Evolutionary conservation across 2,888 invertebrate species (phyloP).

Genomic region (Hydropsyche betteni): DNA sequence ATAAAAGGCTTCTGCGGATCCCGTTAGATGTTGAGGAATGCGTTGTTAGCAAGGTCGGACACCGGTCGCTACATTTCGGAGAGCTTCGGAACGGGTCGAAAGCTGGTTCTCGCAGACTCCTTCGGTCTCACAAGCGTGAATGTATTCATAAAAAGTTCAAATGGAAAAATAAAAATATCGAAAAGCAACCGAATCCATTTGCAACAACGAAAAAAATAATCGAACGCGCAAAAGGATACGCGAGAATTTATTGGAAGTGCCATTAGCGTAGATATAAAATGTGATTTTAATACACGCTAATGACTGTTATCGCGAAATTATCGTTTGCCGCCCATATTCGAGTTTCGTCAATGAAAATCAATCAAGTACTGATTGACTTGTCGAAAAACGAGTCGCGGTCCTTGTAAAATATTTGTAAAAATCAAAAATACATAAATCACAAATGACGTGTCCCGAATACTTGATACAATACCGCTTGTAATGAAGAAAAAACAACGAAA

Average conservation of each 20-base stretch:
- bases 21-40: constrained; percentile 47
- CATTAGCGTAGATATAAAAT: constrained; percentile 9
- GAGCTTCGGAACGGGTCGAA: constrained; percentile 26
- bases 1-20: constrained; percentile 38
- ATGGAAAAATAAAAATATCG: too few relatives aligned
- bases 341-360: too few relatives aligned
- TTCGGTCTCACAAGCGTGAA: constrained; percentile 1
- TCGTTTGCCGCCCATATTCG: too few relatives aligned
- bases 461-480: too few relatives aligned
- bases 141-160: too few relatives aligned
- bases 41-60: constrained; percentile 44
- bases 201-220: too few relatives aligned
- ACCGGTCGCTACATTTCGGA: constrained; percentile 34
- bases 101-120: constrained; percentile 29
- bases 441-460: neutral
- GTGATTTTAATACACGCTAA: too few relatives aligned
- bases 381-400: too few relatives aligned
- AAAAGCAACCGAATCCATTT: too few relatives aligned
- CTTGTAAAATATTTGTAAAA: constrained; percentile 4
- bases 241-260: neutral
- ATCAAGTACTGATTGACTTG: too few relatives aligned
- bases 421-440: constrained; percentile 5
- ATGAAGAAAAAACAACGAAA: neutral
- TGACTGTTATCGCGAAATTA: too few relatives aligned
- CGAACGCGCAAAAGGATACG: too few relatives aligned